Conservation (phyloP, 1,140 invertebrate species). For the Agraylea sexmaculata region DNA sequence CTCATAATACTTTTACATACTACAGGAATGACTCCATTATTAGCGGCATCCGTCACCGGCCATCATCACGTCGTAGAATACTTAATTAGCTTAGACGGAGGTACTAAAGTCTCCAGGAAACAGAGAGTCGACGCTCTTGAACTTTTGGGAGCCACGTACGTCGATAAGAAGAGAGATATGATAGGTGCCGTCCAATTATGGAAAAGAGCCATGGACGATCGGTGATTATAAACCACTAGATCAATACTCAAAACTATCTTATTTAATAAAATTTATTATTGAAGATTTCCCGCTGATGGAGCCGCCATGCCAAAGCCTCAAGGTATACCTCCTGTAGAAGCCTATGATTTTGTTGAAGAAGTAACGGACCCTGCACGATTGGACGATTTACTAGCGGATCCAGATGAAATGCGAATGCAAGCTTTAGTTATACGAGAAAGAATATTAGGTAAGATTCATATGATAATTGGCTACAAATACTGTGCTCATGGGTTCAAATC, state of each 20-base stretch:
- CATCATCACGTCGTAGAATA: constrained; percentile 89
- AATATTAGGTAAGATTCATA: constrained; percentile 50
- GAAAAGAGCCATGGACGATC: constrained; percentile 78
- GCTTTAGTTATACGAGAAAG: constrained; percentile 86
- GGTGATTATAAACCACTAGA: constrained; percentile 37
- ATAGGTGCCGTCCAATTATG: constrained; percentile 76
- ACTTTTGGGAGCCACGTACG: constrained; percentile 87
- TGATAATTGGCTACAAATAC: constrained; percentile 2
- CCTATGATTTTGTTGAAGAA: constrained; percentile 80
- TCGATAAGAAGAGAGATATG: constrained; percentile 94
- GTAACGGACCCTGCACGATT: constrained; percentile 65
- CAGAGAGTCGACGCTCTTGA: constrained; percentile 87
- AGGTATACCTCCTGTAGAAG: constrained; percentile 57
- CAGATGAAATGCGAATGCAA: constrained; percentile 94
- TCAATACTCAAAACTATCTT: not conserved
- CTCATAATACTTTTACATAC: not conserved
- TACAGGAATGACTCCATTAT: constrained; percentile 80
- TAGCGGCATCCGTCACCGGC: constrained; percentile 85
- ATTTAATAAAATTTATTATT: constrained; percentile 20
- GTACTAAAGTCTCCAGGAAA: constrained; percentile 54
- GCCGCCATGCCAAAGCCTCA: constrained; percentile 58
- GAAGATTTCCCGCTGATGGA: constrained; percentile 43
- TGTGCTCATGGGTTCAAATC: no score
- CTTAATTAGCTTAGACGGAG: constrained; percentile 52
- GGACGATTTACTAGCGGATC: constrained; percentile 79